phyloP scores from a whole-genome alignment of 2,797 vertebrate genomes.

The Synaphobranchus kaupii region DNA sequence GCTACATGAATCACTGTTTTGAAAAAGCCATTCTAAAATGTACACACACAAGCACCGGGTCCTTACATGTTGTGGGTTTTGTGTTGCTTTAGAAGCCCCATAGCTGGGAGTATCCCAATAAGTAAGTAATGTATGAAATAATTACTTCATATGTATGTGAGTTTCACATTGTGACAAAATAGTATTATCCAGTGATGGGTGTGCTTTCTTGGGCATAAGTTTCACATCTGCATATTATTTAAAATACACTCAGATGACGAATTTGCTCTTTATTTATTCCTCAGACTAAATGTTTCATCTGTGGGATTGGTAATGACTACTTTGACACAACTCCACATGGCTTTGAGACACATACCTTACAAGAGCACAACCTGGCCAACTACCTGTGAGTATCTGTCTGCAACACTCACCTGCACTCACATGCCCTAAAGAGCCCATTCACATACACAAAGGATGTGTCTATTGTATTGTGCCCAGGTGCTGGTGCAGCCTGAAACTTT shows the following conservation, averaged over 20 bases:
- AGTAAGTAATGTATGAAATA: not conserved
- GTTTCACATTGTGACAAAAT: not conserved
- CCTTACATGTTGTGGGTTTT: not conserved
- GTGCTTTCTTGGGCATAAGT: not conserved
- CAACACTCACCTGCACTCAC: not conserved
- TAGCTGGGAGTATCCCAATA: not conserved
- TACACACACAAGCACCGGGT: not conserved
- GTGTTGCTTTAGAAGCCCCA: not conserved
- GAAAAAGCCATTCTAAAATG: not conserved
- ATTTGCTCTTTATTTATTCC: slow-evolving; percentile 44
- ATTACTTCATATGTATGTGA: not conserved
- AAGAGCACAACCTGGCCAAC: slow-evolving; percentile 99
- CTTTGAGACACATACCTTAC: slow-evolving; percentile 96
- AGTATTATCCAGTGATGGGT: not conserved
- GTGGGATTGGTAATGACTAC: slow-evolving; percentile 98
- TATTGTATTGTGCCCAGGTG: not conserved
- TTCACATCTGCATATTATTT: slow-evolving; percentile 13
- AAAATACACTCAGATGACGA: not conserved
- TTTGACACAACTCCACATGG: slow-evolving; percentile 97
- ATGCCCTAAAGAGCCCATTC: not conserved
- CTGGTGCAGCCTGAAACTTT: not conserved
- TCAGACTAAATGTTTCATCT: slow-evolving; percentile 99
- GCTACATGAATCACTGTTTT: not conserved
- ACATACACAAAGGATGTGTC: not conserved
- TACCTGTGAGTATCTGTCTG: slow-evolving; percentile 88